Base-by-base conservation (phyloP, 2,888 invertebrate species). In the Osedax fenrisi region DNA sequence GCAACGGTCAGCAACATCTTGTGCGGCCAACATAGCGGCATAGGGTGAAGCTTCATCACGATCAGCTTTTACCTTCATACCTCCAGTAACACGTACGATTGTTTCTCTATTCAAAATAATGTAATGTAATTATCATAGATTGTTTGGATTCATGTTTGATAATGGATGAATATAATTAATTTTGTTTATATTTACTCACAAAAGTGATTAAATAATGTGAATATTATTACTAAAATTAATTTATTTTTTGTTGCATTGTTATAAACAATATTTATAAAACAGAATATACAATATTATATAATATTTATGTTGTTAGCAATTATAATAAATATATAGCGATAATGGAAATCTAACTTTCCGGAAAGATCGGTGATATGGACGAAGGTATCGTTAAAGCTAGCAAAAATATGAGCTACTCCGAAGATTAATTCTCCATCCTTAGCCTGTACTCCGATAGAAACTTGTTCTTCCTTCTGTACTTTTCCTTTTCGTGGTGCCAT, bases 21-120 rank as follows among this genome's bases (percentile, higher is more conserved):
- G 97, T 79, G 97, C 97, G 81, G 98, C 98, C 87, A 98, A 94
- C 98, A 98, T 99, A 89, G 98, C 98, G 82, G 98, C 98, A 85
- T 98, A 99, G 69, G 98, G 98, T 68, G 97, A 97, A 78, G 98
- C 94, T 87, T 98, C 98, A 87, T 98, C 98, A 88, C 98, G 90
- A 88, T 99, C 98, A 81, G 98, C 98, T 87, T 98, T 98, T 68
- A 99, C 98, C 88, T 98, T 98, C 98, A 98, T 99, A 75, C 87
- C 87, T 79, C 87, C 87, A 80, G 98, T 98, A 74, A 98, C 93
- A 83, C 97, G 85, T 56, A 85, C 85, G 78, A 88, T 87, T n/a
- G 88, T 88, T 83, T 88, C 88, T 78, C 87, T 86, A 78, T 10
- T 68, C 23, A 22, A 26, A 66, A 21, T n/a, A 68, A 64, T n/a